These are phyloP conservation scores for Camelus dromedarius DNA, from an alignment of 2,113 vertebrate genomes.

Conservation along the genomic window DNA sequence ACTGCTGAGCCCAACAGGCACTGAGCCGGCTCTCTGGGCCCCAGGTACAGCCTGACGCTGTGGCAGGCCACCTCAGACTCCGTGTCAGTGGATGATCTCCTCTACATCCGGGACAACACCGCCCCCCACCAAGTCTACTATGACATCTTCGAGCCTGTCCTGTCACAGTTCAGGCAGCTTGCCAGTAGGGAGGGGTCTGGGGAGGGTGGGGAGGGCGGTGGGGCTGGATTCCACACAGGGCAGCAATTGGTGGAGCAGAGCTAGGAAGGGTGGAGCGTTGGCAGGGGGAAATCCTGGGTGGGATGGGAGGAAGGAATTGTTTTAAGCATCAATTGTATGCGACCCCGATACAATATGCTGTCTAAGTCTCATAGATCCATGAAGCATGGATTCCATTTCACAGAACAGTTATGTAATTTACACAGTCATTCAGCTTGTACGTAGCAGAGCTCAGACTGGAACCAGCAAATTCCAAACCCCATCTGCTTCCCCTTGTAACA, in stretches of 20 bases:
- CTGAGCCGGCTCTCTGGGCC: conserved; percentile 45
- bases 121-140: conserved; percentile 90
- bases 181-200: conserved; percentile 83
- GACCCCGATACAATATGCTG: background rate
- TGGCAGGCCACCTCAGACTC: conserved; percentile 90
- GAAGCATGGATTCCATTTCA: background rate
- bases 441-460: background rate
- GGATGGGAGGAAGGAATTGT: accelerated
- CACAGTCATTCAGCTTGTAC: background rate
- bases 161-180: conserved; percentile 89
- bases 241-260: background rate
- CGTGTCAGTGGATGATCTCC: conserved; percentile 87
- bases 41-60: conserved; percentile 92
- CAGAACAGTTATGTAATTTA: background rate
- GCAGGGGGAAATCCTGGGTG: background rate
- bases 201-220: background rate
- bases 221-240: background rate
- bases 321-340: background rate
- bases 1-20: background rate
- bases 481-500: accelerated
- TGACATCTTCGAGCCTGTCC: conserved; percentile 91
- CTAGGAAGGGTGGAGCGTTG: accelerated
- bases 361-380: background rate
- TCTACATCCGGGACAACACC: conserved; percentile 91
- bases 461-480: background rate